Percentiles rank a stretch among this genome's conserved stretches.
Evolutionary conservation across 2,888 invertebrate genomes (phyloP).

Genomic region (Eupithecia subumbrata): DNA sequence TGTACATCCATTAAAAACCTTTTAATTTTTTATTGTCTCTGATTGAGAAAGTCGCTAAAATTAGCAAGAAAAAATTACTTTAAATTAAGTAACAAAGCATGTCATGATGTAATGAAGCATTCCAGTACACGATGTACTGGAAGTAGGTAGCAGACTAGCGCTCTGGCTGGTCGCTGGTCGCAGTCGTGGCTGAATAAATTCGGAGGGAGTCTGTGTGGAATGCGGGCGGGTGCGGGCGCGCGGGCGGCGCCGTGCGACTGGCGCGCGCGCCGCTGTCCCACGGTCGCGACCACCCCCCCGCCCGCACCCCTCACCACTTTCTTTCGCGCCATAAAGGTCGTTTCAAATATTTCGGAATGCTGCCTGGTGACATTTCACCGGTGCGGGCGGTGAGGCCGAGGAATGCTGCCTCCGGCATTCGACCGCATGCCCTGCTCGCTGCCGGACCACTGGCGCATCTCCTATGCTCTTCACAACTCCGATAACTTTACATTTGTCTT

Average conservation of each 20-base stretch:
- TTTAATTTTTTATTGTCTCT: neutral
- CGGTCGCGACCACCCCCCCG: slow-evolving; percentile 85
- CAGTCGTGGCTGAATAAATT: slow-evolving; percentile 81
- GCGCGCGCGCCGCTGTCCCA: slow-evolving; percentile 87
- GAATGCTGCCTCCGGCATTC: slow-evolving; percentile 72
- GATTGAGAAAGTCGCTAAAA: neutral
- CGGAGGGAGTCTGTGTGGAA: slow-evolving; percentile 81
- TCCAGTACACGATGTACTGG: slow-evolving; percentile 12
- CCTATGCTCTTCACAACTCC: neutral
- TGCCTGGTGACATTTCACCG: slow-evolving; percentile 83
- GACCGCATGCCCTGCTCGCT: slow-evolving; percentile 58
- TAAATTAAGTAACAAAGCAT: neutral
- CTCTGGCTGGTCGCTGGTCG: slow-evolving; percentile 24
- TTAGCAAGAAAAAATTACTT: neutral
- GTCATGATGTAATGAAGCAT: neutral
- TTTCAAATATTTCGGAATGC: slow-evolving; percentile 84
- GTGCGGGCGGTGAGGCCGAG: slow-evolving; percentile 69
- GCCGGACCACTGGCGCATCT: slow-evolving; percentile 49
- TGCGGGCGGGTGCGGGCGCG: slow-evolving; percentile 69
- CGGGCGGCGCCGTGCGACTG: slow-evolving; percentile 80
- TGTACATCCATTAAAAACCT: neutral
- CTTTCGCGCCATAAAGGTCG: slow-evolving; percentile 85
- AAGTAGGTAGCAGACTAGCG: slow-evolving; percentile 15
- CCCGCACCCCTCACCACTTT: slow-evolving; percentile 73
- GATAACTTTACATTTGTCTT: neutral